Percentiles rank a stretch among this genome's conserved stretches.
These are phyloP conservation scores for Malurus leucopterus DNA, from an alignment of 2,797 vertebrate genomes.

Conservation along the genomic window DNA sequence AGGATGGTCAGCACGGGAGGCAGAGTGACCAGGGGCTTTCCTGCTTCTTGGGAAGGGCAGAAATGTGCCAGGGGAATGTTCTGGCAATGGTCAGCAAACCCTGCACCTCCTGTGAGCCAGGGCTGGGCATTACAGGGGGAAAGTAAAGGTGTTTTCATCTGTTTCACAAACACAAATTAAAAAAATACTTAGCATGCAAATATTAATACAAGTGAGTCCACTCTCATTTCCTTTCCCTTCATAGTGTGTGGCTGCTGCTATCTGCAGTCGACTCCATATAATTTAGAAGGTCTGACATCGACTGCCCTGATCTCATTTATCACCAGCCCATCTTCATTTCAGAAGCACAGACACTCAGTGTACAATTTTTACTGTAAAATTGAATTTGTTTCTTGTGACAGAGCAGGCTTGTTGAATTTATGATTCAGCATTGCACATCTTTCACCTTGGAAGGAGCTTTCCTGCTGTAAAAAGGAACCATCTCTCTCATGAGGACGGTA, in stretches of 20 bases:
- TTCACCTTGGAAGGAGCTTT: slow-evolving; percentile 34
- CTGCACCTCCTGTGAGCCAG: neutral
- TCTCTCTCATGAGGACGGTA: slow-evolving; percentile 10
- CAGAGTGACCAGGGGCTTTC: neutral
- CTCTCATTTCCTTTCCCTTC: neutral
- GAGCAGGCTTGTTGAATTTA: slow-evolving; percentile 33
- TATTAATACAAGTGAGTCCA: neutral
- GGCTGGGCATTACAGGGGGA: accelerated
- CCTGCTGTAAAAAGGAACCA: neutral
- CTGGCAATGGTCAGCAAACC: neutral
- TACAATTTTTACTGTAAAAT: slow-evolving; percentile 47
- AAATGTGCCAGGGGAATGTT: neutral
- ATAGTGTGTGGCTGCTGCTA: neutral
- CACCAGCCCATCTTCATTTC: slow-evolving; percentile 20
- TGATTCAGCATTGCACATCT: slow-evolving; percentile 18
- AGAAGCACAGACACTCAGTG: slow-evolving; percentile 1
- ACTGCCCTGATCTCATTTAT: slow-evolving; percentile 29
- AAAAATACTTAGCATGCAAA: neutral
- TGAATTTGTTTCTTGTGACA: slow-evolving; percentile 47
- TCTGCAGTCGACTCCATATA: neutral
- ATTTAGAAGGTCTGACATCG: slow-evolving; percentile 18
- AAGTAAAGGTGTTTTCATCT: neutral
- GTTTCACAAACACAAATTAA: neutral
- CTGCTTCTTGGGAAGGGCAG: neutral
- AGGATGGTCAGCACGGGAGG: neutral